Percentiles rank a stretch among this genome's conserved stretches.
phyloP scores from a whole-genome alignment of 2,888 invertebrate species.

The Auanema freiburgensis region DNA sequence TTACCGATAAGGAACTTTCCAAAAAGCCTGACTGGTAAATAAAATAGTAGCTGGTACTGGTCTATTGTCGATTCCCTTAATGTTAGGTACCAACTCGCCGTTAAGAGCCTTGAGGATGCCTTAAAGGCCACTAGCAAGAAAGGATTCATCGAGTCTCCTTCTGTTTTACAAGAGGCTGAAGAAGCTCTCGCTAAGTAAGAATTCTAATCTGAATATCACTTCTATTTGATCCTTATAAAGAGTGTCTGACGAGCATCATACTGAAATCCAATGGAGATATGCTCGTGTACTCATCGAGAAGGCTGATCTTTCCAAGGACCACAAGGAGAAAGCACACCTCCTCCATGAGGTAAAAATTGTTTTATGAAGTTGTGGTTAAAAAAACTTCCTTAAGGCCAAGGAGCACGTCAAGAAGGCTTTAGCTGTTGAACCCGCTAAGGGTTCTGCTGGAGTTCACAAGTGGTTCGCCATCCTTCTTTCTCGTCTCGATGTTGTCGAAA shows the following conservation, averaged over 20 bases:
- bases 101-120: conserved; percentile 39
- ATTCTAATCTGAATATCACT: conserved; percentile 7
- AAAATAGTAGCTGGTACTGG: not conserved
- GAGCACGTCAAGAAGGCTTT: conserved; percentile 47
- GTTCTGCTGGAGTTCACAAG: conserved; percentile 54
- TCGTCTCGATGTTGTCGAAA: conserved; percentile 35
- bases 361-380: no score
- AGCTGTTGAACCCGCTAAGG: conserved; percentile 40
- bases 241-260: conserved; percentile 46
- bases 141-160: conserved; percentile 41
- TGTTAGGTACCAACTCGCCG: conserved; percentile 44
- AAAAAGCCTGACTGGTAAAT: conserved; percentile 51
- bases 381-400: conserved; percentile 36
- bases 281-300: conserved; percentile 48
- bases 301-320: conserved; percentile 37
- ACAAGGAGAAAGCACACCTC: conserved; percentile 31
- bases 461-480: conserved; percentile 48
- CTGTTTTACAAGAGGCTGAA: conserved; percentile 37
- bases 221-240: conserved; percentile 24
- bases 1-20: conserved; percentile 47
- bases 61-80: not conserved
- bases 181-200: conserved; percentile 31
- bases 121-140: conserved; percentile 46
- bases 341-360: conserved; percentile 29
- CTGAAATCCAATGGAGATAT: conserved; percentile 51